Evolutionary conservation across 2,113 vertebrate species (phyloP).

Genomic region (Tricholaema leucomelas): DNA sequence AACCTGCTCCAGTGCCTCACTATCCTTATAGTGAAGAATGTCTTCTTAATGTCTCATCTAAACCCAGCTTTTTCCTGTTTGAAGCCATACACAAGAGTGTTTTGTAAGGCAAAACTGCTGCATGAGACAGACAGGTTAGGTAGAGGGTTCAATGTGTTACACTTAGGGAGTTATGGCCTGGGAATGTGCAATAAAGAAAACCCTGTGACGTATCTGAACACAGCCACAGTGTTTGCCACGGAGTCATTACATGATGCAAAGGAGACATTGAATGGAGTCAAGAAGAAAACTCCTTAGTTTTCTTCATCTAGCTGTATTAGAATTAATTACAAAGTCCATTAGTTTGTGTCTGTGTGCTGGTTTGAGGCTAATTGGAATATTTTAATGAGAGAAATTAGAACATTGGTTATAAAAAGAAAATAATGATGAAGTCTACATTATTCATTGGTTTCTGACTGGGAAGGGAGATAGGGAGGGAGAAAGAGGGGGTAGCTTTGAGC

Average conservation of each 20-base stretch:
- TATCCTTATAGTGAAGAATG: too few relatives aligned
- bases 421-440: too few relatives aligned
- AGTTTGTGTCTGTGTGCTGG: neutral
- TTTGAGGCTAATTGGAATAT: too few relatives aligned
- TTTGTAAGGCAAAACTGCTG: neutral
- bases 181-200: neutral
- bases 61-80: too few relatives aligned
- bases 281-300: neutral
- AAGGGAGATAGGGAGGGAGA: too few relatives aligned
- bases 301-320: neutral
- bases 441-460: too few relatives aligned
- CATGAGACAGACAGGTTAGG: fast-evolving
- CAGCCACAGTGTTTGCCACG: neutral
- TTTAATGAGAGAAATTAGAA: too few relatives aligned
- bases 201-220: neutral
- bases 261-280: neutral
- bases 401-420: too few relatives aligned
- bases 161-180: neutral
- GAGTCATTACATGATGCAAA: neutral
- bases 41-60: too few relatives aligned
- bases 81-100: neutral
- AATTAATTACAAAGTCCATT: neutral
- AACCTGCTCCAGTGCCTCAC: too few relatives aligned
- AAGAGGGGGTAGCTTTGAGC: too few relatives aligned
- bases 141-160: neutral